Base-by-base conservation (phyloP, 2,888 invertebrate genomes). In the Byasa hedistus region DNA sequence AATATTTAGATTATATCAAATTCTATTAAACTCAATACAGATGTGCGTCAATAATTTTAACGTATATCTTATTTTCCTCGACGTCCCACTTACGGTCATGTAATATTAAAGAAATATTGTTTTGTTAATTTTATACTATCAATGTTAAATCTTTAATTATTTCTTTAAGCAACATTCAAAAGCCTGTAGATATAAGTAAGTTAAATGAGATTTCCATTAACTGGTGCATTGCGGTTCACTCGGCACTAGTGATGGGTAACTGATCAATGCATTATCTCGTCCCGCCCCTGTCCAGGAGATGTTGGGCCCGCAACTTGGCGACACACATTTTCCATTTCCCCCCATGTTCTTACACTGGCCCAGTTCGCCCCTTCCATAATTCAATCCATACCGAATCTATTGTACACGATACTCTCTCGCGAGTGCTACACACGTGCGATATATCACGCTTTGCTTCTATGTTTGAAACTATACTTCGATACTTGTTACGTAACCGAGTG, bases 261-360 rank as follows among this genome's bases (percentile, higher is more conserved):
- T 87, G 88, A 89, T 89, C 88, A 90, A 88, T 91, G 88, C 88
- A 90, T 91, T 91, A 91, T 78, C 84, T 82, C 74, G 76, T 72
- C 75, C 66, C 78, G 79, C 77, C 83, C 82, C 79, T 83, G 87
- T 82, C 86, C 89, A 87, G 82, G 81, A 83, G 82, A 81, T 85
- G 85, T 86, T 83, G 84, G 86, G 77, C 81, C 75, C 82, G 78
- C 81, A 86, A 89, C 82, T 89, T 89, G 84, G 86, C 83, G 83
- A 91, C 91, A 90, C 85, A 89, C 86, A 91, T 91, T 91, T 90
- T 89, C 91, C 89, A 91, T 91, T 91, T 86, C 86, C 87, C 83
- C 79, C 59, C 81, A 81, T 80, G 83, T 82, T 82, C 80, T 84
- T 77, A 78, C 80, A 77, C 74, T 82, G 83, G 81, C 84, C 81